Percentiles rank a stretch among this genome's conserved stretches.
Evolutionary conservation across 2,797 vertebrate species (phyloP).

Genomic region (Hephaestus fuliginosus): DNA sequence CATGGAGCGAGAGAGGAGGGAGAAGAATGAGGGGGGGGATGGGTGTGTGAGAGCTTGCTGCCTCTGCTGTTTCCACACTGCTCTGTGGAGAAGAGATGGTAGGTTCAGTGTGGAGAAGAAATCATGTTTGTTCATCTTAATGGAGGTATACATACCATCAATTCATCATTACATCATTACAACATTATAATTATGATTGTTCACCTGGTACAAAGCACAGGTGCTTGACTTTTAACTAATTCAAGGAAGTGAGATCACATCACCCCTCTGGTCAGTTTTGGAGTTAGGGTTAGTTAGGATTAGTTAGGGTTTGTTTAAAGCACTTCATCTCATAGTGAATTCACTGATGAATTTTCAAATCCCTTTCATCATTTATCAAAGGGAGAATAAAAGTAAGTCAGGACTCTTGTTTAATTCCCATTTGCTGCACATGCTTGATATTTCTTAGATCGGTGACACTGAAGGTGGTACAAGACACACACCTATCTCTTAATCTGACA

Average conservation of each 20-base stretch:
- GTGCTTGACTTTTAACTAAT: background rate
- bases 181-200: background rate
- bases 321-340: background rate
- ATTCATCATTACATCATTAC: background rate
- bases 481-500: background rate
- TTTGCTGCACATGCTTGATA: background rate
- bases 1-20: conserved; percentile 26
- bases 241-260: background rate
- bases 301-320: background rate
- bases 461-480: background rate
- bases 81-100: conserved; percentile 33
- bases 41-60: conserved; percentile 49
- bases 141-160: background rate
- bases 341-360: background rate
- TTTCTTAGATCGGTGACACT: no score
- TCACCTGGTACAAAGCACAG: background rate
- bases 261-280: background rate
- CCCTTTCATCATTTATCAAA: background rate
- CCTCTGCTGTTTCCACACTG: conserved; percentile 38
- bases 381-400: background rate
- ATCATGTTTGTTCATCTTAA: background rate
- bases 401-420: background rate
- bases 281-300: background rate
- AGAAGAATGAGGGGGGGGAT: conserved; percentile 54
- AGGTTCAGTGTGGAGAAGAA: background rate